Evolutionary conservation across 2,113 vertebrate species (phyloP), one percentile per base, ranked within the genome.

Genomic region (Sinocyclocheilus grahami): DNA sequence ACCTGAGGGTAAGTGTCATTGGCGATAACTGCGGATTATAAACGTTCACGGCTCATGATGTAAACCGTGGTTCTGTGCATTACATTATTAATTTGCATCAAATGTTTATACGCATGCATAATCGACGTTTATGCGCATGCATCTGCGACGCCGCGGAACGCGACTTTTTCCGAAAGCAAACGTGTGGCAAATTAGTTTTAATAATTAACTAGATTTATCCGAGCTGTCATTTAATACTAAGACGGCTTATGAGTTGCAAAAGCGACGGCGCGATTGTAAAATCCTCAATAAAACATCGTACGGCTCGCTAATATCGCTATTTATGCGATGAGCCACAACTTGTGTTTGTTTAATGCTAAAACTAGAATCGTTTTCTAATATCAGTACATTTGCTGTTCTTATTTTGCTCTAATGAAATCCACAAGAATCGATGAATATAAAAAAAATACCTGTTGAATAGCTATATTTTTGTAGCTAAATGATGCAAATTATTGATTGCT

Each of bases 1-100:
- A 84, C 74, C 81, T 33, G 74, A 37, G 63, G 90, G 88, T 80
- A 78, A 89, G 83, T 87, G 82, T 51, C 83, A 71, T 42, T 86
- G 74, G 22, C 4, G 65, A 37, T 10, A 71, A 53, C 55, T 63
- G 71, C 84, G 58, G 67, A 74, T 83, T 83, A 33, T 83, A 53
- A 55, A 63, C 53, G 53, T 22, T 22, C 8, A 60, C 22, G 5
- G 33, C 22, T 80, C 10, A 7, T 62, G 11, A 16, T 13, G 18
- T 48, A 42, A 62, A 51, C 11, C n/a, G 2, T 22, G 37, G 30
- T 7, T 80, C 18, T 27, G 3, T 16, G 42, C 12, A n/a, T 60
- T 30, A 9, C 30, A 77, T 20, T 30, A 55, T 77, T 4, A 1
- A 55, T 20, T 8, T 10, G 0, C 24, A 18, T 77, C n/a, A 48